Evolutionary conservation across 1,140 invertebrate species (phyloP).

Genomic region (Sipha flava): DNA sequence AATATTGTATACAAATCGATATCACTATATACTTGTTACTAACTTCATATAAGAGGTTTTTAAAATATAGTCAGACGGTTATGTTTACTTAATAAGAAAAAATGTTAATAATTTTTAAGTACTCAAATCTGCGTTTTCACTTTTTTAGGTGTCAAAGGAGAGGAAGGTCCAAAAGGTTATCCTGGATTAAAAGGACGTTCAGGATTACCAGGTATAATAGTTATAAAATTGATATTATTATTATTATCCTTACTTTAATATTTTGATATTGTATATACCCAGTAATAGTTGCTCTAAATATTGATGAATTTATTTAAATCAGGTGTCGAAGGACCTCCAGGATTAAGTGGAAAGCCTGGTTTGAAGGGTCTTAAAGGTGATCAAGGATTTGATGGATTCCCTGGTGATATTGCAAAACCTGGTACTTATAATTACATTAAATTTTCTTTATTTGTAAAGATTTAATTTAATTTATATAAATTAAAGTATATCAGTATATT

Average conservation of each 20-base stretch:
- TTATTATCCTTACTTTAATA: neutral
- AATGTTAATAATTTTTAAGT: no score
- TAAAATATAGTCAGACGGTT: no score
- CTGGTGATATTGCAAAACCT: slow-evolving; percentile 41
- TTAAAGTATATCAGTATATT: no score
- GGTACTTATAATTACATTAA: slow-evolving; percentile 40
- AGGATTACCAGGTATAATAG: slow-evolving; percentile 44
- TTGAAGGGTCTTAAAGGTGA: slow-evolving; percentile 54
- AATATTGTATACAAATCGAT: no score
- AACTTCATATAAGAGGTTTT: no score
- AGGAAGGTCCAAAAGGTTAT: slow-evolving; percentile 40
- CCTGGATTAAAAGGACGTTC: slow-evolving; percentile 52
- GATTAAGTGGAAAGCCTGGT: slow-evolving; percentile 37
- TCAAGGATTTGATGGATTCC: slow-evolving; percentile 34
- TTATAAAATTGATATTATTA: neutral
- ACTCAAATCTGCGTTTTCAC: no score
- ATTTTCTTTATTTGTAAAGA: no score
- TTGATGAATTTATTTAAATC: neutral
- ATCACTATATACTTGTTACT: no score
- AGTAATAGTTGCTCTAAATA: no score
- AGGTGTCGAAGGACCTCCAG: neutral
- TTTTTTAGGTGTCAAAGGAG: slow-evolving; percentile 5
- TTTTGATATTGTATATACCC: neutral
- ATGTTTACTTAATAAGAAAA: no score
- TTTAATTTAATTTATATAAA: no score